These are phyloP conservation scores for Merodon equestris DNA, from an alignment of 2,888 invertebrate species.

Conservation along the genomic window DNA sequence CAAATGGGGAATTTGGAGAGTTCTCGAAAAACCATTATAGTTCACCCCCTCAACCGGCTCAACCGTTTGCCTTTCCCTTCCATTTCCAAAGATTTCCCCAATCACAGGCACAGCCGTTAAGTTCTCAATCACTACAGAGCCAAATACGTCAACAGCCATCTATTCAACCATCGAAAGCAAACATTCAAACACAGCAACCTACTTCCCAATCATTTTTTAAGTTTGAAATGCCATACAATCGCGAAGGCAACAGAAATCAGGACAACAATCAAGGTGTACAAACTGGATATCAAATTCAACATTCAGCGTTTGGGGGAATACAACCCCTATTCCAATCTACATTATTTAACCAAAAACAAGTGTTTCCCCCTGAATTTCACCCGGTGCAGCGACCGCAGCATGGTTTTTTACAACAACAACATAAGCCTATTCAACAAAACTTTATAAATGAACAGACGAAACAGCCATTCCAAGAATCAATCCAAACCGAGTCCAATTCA, in stretches of 20 bases:
- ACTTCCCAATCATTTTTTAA: slow-evolving; percentile 78
- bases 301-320: slow-evolving; percentile 74
- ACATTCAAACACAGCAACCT: slow-evolving; percentile 73
- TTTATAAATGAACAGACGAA: slow-evolving; percentile 75
- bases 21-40: slow-evolving; percentile 69
- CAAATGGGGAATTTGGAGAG: slow-evolving; percentile 75
- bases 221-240: slow-evolving; percentile 76
- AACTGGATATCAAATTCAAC: slow-evolving; percentile 78
- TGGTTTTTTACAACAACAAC: slow-evolving; percentile 69
- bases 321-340: slow-evolving; percentile 75
- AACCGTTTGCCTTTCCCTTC: slow-evolving; percentile 75
- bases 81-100: slow-evolving; percentile 74
- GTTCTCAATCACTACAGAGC: slow-evolving; percentile 51
- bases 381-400: slow-evolving; percentile 72
- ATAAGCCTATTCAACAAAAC: slow-evolving; percentile 75
- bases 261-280: slow-evolving; percentile 72
- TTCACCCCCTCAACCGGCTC: slow-evolving; percentile 53
- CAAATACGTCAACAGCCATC: slow-evolving; percentile 70
- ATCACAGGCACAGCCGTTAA: slow-evolving; percentile 64
- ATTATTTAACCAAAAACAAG: slow-evolving; percentile 73
- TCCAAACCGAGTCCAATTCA: slow-evolving; percentile 72
- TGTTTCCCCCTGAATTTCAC: slow-evolving; percentile 75
- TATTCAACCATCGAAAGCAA: slow-evolving; percentile 65
- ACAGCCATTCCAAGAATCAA: slow-evolving; percentile 70
- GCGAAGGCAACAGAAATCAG: slow-evolving; percentile 58